Conservation (phyloP, 2,888 invertebrate species). For the Tetragonisca angustula region DNA sequence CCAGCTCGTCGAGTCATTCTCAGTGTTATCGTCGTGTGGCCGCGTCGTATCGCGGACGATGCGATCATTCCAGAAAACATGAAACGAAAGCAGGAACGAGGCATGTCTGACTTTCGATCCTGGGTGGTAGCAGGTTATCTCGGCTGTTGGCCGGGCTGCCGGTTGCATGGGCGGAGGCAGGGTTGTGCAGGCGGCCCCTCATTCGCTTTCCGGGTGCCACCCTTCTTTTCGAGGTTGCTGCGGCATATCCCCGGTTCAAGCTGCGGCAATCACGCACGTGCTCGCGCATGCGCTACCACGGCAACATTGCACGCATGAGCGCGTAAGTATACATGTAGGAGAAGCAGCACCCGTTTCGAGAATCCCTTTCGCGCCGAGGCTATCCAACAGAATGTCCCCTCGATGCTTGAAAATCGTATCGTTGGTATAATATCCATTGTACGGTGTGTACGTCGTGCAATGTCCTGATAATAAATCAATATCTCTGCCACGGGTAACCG, state of each 20-base stretch:
- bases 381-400: conserved; percentile 28
- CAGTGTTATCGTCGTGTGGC: too few species aligned
- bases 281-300: conserved; percentile 70
- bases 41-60: background rate
- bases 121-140: conserved; percentile 67
- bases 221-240: conserved; percentile 74
- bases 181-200: conserved; percentile 77
- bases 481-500: background rate
- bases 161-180: conserved; percentile 81
- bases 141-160: conserved; percentile 66
- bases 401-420: conserved; percentile 9
- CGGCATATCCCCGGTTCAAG: conserved; percentile 67
- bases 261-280: conserved; percentile 70
- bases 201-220: conserved; percentile 81
- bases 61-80: conserved; percentile 6
- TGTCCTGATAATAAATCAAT: conserved; percentile 32
- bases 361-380: conserved; percentile 17
- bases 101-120: conserved; percentile 61
- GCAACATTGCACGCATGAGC: conserved; percentile 64
- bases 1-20: background rate
- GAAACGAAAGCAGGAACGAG: conserved; percentile 25
- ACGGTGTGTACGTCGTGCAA: background rate
- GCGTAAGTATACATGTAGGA: conserved; percentile 29
- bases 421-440: background rate
- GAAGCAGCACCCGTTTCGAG: background rate